Conservation (phyloP, 2,113 vertebrate species). For the Thunnus thynnus region DNA sequence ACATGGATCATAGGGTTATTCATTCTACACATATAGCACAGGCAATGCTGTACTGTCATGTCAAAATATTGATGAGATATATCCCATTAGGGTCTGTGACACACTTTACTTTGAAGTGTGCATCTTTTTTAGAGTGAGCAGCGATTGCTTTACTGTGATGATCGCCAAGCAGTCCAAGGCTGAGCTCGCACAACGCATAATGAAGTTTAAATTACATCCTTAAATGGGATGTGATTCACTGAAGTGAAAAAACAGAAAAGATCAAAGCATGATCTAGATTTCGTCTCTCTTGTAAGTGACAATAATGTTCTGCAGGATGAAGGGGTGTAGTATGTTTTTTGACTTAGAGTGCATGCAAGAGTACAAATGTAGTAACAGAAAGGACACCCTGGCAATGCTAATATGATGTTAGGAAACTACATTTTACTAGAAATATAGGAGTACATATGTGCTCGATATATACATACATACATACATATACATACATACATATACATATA, state of each 20-base stretch:
- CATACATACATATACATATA: not conserved
- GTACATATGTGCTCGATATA: no score
- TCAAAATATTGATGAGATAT: constrained; percentile 72
- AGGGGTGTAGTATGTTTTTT: constrained; percentile 37
- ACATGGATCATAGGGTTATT: constrained; percentile 78
- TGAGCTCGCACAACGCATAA: constrained; percentile 72
- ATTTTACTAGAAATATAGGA: not conserved
- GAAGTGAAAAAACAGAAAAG: constrained; percentile 70
- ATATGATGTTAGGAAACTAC: not conserved
- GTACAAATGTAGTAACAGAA: constrained; percentile 60
- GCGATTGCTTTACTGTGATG: constrained; percentile 73
- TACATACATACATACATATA: not conserved
- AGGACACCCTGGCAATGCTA: constrained; percentile 13
- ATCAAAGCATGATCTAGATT: constrained; percentile 82
- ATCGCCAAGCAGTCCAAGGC: constrained; percentile 71
- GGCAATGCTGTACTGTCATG: constrained; percentile 52
- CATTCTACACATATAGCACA: constrained; percentile 55
- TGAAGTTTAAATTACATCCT: constrained; percentile 81
- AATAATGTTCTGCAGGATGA: constrained; percentile 62
- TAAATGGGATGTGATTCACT: constrained; percentile 75
- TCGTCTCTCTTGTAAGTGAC: constrained; percentile 65
- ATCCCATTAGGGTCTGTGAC: constrained; percentile 70
- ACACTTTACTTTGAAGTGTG: constrained; percentile 77
- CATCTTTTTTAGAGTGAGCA: constrained; percentile 70
- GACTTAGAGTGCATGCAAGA: constrained; percentile 36